Base-by-base conservation (phyloP, 2,888 invertebrate genomes). In the Plutella xylostella region DNA sequence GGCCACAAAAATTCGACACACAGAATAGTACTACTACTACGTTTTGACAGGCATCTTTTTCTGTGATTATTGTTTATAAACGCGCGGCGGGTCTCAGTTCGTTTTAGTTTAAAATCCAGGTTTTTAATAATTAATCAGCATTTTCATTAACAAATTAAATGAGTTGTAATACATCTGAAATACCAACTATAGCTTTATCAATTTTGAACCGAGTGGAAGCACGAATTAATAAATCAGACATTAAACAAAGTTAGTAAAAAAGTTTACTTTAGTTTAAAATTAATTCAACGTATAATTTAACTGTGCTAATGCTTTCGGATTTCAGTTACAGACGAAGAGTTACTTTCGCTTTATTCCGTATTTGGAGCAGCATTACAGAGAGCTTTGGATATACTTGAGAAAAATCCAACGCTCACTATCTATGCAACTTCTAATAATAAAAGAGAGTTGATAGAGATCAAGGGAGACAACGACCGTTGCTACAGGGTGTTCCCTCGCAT, bases 321-420 rank as follows among this genome's bases (percentile, higher is more conserved):
- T 30, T 21, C 54, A 90, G 90, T 90, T 76, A 68, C 85, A 61
- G 86, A 86, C 54, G 78, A 83, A 40, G 79, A 85, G 28, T 61
- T 90, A 18, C 55, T 87, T 18, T 76, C 77, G 33, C 63, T 92
- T 3, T 73, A 88, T 58, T 85, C 87, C 2, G 59, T 88, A 12
- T 89, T 90, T 55, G 89, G 89, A 1, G 62, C 64, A 20, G 72
- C 86, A 7, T 70, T 91, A 18, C 78, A 86, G 56, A 78, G 86
- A 55, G 87, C 90, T 0, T 63, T 89, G 3, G 87, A 89, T 51
- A 71, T 91, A 6, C 68, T 90, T 39, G 91, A 91, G 49, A 86
- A 83, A 41, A 71, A 80, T 50, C 70, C 71, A 38, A 72, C 86
- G 2, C 75, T 86, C 0, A 62, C 72, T 14, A 69, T 84, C 3